phyloP scores from a whole-genome alignment of 2,888 invertebrate genomes.

The Rapana venosa region DNA sequence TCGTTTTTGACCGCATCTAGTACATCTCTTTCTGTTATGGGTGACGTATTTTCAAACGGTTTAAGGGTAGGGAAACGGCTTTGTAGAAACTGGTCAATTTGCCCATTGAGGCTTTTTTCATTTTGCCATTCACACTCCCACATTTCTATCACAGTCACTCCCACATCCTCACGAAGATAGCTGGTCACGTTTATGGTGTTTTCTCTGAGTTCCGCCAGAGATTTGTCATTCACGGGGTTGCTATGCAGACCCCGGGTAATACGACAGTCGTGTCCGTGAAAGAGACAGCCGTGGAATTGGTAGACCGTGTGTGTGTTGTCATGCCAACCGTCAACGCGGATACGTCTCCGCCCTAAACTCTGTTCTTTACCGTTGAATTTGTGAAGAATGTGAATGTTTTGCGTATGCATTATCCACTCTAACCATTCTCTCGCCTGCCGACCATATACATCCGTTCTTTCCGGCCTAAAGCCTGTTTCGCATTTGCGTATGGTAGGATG shows the following conservation, averaged over 20 bases:
- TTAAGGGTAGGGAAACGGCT: no score
- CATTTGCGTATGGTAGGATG: not conserved
- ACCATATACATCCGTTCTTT: not conserved
- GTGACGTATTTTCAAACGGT: no score
- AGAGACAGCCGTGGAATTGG: constrained; percentile 28
- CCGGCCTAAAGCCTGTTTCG: not conserved
- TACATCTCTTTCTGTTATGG: no score
- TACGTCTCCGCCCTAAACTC: not conserved
- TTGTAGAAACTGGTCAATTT: no score
- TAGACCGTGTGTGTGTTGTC: not conserved
- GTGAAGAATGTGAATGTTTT: constrained; percentile 19
- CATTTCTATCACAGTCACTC: no score
- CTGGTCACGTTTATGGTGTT: no score
- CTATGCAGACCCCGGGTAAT: not conserved
- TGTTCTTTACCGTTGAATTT: constrained; percentile 9
- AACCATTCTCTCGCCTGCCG: constrained; percentile 10
- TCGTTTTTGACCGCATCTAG: no score
- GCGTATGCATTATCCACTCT: not conserved
- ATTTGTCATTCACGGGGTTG: constrained; percentile 2
- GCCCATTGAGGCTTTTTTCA: no score
- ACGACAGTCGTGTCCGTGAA: constrained; percentile 23
- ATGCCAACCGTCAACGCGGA: not conserved
- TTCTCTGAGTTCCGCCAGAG: no score
- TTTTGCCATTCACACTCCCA: no score
- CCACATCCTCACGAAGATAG: no score